Conservation (phyloP, 2,113 vertebrate genomes). For the Mirounga angustirostris region DNA sequence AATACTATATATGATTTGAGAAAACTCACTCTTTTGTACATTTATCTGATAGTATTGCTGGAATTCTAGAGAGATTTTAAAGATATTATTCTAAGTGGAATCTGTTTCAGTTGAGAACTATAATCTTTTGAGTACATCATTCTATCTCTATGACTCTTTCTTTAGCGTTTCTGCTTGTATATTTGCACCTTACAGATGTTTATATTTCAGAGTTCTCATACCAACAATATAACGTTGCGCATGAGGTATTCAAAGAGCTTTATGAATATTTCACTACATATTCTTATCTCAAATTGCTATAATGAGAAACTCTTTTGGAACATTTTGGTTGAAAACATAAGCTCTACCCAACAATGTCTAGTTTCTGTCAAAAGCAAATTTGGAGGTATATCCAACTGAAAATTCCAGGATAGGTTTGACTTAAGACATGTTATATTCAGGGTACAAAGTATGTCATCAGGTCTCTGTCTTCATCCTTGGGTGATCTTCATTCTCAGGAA, state of each 20-base stretch:
- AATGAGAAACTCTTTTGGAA: not conserved
- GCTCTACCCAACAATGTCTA: not conserved
- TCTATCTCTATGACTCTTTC: not conserved
- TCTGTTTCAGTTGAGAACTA: not conserved
- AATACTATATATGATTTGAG: not conserved
- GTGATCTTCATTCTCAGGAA: not conserved
- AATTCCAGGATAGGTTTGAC: not conserved
- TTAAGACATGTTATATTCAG: not conserved
- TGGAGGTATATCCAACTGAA: not conserved
- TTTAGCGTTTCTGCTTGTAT: not conserved
- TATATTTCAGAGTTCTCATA: constrained; percentile 46
- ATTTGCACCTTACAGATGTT: not conserved
- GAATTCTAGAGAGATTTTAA: not conserved
- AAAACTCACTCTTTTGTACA: not conserved
- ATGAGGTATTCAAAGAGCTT: not conserved
- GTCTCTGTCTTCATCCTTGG: not conserved
- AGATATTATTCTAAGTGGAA: not conserved
- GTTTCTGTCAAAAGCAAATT: constrained; percentile 3
- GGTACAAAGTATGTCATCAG: not conserved
- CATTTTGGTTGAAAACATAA: not conserved
- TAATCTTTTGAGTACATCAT: not conserved
- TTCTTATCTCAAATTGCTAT: constrained; percentile 53
- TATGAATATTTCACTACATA: constrained; percentile 45
- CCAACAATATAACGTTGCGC: not conserved
- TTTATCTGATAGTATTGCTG: not conserved